phyloP scores from a whole-genome alignment of 2,113 vertebrate species.

The Dicrurus megarhynchus region DNA sequence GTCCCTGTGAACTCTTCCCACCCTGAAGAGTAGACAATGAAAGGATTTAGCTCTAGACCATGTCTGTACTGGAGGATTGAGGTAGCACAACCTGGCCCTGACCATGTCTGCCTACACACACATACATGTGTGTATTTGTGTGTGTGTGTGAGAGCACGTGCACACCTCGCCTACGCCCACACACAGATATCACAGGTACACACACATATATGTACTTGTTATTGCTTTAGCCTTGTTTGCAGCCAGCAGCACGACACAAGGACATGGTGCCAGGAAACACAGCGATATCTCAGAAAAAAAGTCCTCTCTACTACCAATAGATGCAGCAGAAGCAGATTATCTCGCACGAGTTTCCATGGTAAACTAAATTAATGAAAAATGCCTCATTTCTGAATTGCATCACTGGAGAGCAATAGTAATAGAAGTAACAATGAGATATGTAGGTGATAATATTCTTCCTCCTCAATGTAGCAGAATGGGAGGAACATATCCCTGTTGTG shows the following conservation, averaged over 20 bases:
- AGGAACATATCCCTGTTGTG: conserved; percentile 29
- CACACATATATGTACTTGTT: not conserved
- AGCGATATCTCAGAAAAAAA: not conserved
- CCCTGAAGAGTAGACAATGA: not conserved
- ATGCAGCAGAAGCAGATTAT: not conserved
- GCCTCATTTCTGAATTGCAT: conserved; percentile 55
- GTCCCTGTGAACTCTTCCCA: not conserved
- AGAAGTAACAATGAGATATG: conserved; percentile 64
- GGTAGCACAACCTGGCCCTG: not conserved
- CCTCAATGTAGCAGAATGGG: conserved; percentile 27
- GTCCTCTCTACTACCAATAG: not conserved
- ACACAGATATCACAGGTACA: accelerated
- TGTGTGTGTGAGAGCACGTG: not conserved
- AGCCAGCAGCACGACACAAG: not conserved
- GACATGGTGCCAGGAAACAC: conserved; percentile 17
- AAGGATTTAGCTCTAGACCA: not conserved
- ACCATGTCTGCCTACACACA: not conserved
- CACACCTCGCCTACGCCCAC: accelerated
- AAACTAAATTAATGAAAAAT: conserved; percentile 67
- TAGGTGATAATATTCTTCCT: conserved; percentile 52
- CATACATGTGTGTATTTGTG: accelerated
- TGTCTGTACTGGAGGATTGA: not conserved
- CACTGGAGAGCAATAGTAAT: conserved; percentile 65
- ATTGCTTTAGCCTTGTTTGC: not conserved
- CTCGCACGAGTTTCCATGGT: conserved; percentile 58